These are phyloP conservation scores for Urosaurus nigricauda DNA, from an alignment of 2,797 vertebrate species.

Conservation along the genomic window DNA sequence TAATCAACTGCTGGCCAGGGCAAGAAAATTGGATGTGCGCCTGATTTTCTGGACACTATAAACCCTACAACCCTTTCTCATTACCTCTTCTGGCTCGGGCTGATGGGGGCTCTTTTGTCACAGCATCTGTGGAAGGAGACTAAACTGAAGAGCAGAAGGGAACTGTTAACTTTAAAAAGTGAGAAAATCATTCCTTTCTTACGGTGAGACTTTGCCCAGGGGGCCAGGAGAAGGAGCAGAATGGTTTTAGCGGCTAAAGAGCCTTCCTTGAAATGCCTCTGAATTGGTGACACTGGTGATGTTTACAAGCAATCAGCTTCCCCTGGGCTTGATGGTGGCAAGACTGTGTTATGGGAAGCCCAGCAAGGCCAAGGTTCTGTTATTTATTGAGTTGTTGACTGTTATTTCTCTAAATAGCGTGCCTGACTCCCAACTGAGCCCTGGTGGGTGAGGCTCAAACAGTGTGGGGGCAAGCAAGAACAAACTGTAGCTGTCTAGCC, in stretches of 20 bases:
- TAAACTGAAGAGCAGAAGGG: not conserved
- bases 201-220: not conserved
- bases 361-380: not conserved
- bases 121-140: no score
- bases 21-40: not conserved
- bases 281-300: not conserved
- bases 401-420: not conserved
- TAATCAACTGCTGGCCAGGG: not conserved
- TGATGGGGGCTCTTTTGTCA: not conserved
- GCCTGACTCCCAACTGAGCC: not conserved
- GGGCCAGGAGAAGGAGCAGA: not conserved
- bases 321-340: not conserved
- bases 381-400: not conserved
- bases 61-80: not conserved
- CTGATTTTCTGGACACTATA: not conserved
- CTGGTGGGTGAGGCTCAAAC: not conserved
- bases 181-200: not conserved
- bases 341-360: not conserved
- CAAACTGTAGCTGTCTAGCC: not conserved
- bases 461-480: not conserved
- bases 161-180: not conserved
- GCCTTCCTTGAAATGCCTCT: not conserved
- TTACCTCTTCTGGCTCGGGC: not conserved
- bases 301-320: not conserved
- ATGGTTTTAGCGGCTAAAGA: not conserved